These are phyloP conservation scores for Telmatochromis bifrenatus DNA, from an alignment of 2,113 vertebrate species.

Conservation along the genomic window DNA sequence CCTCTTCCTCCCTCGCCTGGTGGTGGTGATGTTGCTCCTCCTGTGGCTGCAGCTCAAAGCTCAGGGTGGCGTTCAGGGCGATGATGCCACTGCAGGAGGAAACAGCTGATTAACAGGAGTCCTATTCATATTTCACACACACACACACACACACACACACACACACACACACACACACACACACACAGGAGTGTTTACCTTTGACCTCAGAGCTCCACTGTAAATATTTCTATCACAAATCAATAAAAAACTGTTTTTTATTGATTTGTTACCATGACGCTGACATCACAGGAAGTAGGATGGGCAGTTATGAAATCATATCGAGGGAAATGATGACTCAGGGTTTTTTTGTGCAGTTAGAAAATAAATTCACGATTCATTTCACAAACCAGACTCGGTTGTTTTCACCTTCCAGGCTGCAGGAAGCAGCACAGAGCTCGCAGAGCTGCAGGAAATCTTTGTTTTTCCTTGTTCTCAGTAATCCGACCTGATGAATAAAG, in stretches of 20 bases:
- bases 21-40: background rate
- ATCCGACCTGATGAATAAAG: background rate
- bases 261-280: background rate
- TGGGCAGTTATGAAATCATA: rapidly evolving
- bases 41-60: conserved; percentile 73
- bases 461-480: background rate
- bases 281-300: background rate
- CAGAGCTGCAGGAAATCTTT: background rate
- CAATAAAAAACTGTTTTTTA: background rate
- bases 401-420: background rate
- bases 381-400: background rate
- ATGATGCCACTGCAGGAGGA: conserved; percentile 72
- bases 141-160: too few relatives aligned
- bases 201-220: background rate
- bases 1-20: background rate
- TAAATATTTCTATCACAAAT: background rate
- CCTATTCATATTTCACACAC: background rate
- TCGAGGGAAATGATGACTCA: background rate
- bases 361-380: too few relatives aligned
- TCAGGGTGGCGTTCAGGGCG: conserved; percentile 71
- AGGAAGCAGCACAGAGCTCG: background rate
- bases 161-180: background rate
- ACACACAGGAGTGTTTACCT: background rate
- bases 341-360: background rate
- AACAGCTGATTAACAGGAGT: background rate